Evolutionary conservation across 2,888 invertebrate species (phyloP).

Genomic region (Amphiduros pacificus): DNA sequence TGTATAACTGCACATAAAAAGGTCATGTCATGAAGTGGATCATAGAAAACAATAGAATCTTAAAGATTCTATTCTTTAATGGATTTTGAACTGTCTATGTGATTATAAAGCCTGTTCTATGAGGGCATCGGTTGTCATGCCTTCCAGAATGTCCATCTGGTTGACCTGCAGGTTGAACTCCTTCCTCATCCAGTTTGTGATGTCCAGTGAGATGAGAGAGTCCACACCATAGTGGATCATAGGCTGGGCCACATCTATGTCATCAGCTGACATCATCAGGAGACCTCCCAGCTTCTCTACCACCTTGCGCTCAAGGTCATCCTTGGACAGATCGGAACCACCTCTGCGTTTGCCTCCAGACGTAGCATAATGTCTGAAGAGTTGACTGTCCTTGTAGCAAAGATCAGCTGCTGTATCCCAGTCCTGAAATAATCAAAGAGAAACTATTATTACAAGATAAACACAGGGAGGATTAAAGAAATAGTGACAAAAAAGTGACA

Average conservation of each 20-base stretch:
- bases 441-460: no score
- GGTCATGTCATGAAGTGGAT: no score
- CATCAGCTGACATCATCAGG: slow-evolving; percentile 11
- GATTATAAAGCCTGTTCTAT: slow-evolving; percentile 1
- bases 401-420: slow-evolving; percentile 2
- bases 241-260: slow-evolving; percentile 1
- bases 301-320: slow-evolving; percentile 2
- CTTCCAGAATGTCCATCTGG: slow-evolving; percentile 13
- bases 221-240: slow-evolving; percentile 10
- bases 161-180: slow-evolving; percentile 11
- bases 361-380: neutral
- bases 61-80: no score
- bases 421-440: slow-evolving; percentile 1
- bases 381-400: neutral
- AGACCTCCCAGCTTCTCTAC: neutral
- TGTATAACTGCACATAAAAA: no score
- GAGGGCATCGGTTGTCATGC: slow-evolving; percentile 1
- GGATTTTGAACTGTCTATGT: no score
- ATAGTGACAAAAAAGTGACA: no score
- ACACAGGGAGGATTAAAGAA: no score
- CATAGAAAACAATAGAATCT: no score
- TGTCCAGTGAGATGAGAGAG: slow-evolving; percentile 11
- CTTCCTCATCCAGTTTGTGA: slow-evolving; percentile 15
- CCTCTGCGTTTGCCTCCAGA: slow-evolving; percentile 1
- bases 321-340: neutral